These are phyloP conservation scores for Phaonia tiefii DNA, from an alignment of 2,888 invertebrate genomes.

Conservation along the genomic window DNA sequence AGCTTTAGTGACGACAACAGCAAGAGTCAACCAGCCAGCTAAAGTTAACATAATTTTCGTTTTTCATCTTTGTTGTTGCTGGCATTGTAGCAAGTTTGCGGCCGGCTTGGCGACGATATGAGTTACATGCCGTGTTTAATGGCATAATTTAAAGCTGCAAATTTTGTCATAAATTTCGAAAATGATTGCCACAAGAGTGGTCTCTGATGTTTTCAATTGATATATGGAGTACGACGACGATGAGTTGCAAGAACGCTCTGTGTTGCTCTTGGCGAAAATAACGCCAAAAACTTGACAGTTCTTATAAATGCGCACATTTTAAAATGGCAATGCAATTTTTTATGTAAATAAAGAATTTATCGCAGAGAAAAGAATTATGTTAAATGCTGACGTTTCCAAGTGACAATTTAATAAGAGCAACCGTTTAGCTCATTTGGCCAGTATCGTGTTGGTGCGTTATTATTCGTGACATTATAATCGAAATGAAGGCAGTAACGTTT, in stretches of 20 bases:
- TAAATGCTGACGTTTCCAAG: conserved; percentile 11
- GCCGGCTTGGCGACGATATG: conserved; percentile 75
- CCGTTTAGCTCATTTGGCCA: background rate
- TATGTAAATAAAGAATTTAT: conserved; percentile 60
- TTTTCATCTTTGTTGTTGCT: conserved; percentile 35
- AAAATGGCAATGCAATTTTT: conserved; percentile 61
- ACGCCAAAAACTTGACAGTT: background rate
- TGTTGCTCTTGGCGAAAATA: conserved; percentile 50
- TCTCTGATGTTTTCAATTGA: conserved; percentile 65
- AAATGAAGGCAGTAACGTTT: too few species aligned
- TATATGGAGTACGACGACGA: conserved; percentile 60
- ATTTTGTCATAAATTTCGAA: conserved; percentile 79
- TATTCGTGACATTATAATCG: too few species aligned
- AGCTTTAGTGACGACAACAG: conserved; percentile 27
- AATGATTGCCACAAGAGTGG: conserved; percentile 68
- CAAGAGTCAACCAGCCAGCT: conserved; percentile 44
- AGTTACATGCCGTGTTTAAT: conserved; percentile 79
- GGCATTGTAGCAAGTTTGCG: conserved; percentile 7
- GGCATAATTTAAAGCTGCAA: conserved; percentile 80
- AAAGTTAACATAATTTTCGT: conserved; percentile 65
- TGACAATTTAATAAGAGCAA: conserved; percentile 26
- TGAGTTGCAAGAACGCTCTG: conserved; percentile 52
- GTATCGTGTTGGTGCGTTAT: too few species aligned
- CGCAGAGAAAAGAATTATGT: background rate
- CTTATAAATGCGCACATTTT: conserved; percentile 29